Evolutionary conservation across 2,113 vertebrate genomes (phyloP), one percentile per base, ranked within the genome.

Genomic region (Parus major): DNA sequence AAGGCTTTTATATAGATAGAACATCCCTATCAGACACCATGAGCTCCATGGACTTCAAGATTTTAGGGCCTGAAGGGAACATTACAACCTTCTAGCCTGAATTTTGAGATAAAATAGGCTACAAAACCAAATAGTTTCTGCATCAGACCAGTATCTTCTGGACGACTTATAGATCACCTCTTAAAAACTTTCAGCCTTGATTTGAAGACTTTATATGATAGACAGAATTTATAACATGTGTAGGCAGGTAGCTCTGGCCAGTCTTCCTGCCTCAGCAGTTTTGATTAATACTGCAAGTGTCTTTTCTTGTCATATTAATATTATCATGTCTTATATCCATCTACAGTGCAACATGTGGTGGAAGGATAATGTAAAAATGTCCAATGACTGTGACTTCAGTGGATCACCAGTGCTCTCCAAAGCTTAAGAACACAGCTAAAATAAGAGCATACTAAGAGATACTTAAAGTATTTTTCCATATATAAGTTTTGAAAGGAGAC

Each of bases 191-290:
- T 39, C 75, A 88, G 50, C 35, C 75, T 83, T 83, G 46, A 50
- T 82, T 72, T 94, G 85, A 92, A 94, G 82, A 93, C 82, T 82
- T 88, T 29, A 28, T 64, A 42, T 86, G 79, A 81, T 31, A 69
- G 65, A 49, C 4, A 80, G n/a, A 75, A 78, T 50, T 68, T 88
- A 66, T 33, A 46, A 17, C 33, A 24, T 71, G 66, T 47, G 17
- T 77, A 42, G 25, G 39, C 44, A 88, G 24, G 64, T 57, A 41
- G 28, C 35, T 80, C 24, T 66, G 17, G 19, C 63, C 71, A 88
- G 35, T 63, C 56, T 50, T 46, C 6, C 1, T 77, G 71, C 83
- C 77, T 92, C 83, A 90, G 71, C 55, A 92, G 68, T 66, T 94
- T 90, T 95, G 76, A 63, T 94, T 86, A 59, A 66, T 52, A 66